phyloP scores from a whole-genome alignment of 2,888 invertebrate species.

The Dynastes grantii region DNA sequence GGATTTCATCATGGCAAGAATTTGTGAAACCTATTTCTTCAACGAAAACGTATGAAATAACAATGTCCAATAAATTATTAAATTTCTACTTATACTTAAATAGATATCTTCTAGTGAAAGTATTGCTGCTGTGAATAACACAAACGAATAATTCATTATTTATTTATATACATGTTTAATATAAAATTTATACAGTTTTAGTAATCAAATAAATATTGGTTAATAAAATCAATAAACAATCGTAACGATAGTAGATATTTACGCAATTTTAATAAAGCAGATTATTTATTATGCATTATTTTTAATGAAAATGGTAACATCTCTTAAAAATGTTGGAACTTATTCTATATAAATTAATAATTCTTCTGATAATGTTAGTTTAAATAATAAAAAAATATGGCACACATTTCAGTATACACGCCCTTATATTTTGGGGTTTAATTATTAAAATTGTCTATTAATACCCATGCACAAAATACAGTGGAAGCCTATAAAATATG shows the following conservation, averaged over 20 bases:
- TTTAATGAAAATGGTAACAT: constrained; percentile 14
- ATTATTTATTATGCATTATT: not conserved
- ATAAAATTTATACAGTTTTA: constrained; percentile 36
- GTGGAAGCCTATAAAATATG: no score
- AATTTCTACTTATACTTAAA: constrained; percentile 60
- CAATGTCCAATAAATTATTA: constrained; percentile 63
- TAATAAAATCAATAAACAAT: constrained; percentile 12
- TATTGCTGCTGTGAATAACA: constrained; percentile 48
- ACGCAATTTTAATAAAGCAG: constrained; percentile 3
- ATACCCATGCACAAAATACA: no score
- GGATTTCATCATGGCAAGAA: constrained; percentile 70
- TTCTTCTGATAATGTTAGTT: not conserved
- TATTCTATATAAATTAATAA: not conserved
- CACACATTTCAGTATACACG: not conserved
- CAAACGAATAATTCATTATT: constrained; percentile 26
- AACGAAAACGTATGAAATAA: constrained; percentile 62
- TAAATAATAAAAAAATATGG: constrained; percentile 7
- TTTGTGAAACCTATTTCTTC: constrained; percentile 66
- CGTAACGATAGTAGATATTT: constrained; percentile 5
- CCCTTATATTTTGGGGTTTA: no score
- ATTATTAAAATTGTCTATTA: no score
- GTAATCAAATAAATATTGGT: constrained; percentile 12
- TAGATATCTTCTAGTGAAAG: constrained; percentile 56
- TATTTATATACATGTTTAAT: constrained; percentile 21
- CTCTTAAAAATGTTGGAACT: not conserved